These are phyloP conservation scores for Cephalophus harveyi DNA, from an alignment of 2,113 vertebrate genomes.

Conservation along the genomic window DNA sequence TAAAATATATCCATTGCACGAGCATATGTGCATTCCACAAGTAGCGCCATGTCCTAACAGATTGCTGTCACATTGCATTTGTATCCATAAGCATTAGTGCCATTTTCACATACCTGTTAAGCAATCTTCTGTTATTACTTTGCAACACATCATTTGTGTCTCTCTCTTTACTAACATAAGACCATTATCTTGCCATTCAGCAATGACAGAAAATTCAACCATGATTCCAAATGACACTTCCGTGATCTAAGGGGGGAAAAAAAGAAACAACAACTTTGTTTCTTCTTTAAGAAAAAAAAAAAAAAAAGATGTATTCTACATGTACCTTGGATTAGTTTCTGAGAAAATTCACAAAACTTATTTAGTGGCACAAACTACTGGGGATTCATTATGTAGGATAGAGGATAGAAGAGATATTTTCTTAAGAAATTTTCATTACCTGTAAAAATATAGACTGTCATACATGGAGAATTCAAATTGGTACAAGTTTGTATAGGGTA, in stretches of 20 bases:
- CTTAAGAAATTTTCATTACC: neutral
- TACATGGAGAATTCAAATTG: neutral
- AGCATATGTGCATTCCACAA: constrained; percentile 23
- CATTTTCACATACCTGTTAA: constrained; percentile 67
- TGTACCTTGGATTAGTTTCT: neutral
- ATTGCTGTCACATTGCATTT: constrained; percentile 42
- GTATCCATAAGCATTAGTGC: constrained; percentile 50
- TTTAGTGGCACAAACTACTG: neutral
- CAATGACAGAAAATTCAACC: constrained; percentile 52
- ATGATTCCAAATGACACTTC: constrained; percentile 43
- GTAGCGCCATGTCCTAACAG: constrained; percentile 14
- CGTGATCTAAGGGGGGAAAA: neutral
- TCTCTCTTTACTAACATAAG: constrained; percentile 69
- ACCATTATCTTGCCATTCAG: constrained; percentile 67
- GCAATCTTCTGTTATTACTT: constrained; percentile 71
- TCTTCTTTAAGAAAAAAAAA: neutral
- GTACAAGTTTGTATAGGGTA: neutral
- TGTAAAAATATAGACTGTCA: neutral
- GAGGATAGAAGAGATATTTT: neutral
- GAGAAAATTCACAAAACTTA: constrained; percentile 16
- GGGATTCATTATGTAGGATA: neutral
- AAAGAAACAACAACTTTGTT: neutral
- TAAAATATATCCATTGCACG: neutral
- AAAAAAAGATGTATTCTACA: neutral
- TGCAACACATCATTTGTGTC: constrained; percentile 61